Conservation (phyloP, 2,113 vertebrate genomes). For the Halichoerus grypus region DNA sequence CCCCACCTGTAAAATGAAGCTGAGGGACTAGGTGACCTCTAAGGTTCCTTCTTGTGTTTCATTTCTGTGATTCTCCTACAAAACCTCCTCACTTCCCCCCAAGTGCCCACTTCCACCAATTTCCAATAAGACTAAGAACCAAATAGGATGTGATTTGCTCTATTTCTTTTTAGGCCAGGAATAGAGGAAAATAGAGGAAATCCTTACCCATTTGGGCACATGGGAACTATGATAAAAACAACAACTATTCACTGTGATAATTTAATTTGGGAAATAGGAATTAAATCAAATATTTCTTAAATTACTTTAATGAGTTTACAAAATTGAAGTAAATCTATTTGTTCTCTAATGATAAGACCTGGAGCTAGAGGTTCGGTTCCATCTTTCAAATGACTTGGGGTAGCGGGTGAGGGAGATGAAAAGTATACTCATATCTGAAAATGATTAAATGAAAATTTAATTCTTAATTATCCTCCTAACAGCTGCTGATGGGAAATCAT, state of each 20-base stretch:
- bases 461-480: slow-evolving; percentile 85
- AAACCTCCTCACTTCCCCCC: background rate
- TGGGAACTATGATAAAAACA: slow-evolving; percentile 28
- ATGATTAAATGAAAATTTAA: slow-evolving; percentile 86
- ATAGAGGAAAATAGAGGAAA: background rate
- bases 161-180: slow-evolving; percentile 45
- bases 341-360: slow-evolving; percentile 66
- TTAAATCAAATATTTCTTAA: slow-evolving; percentile 81
- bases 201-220: slow-evolving; percentile 50
- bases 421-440: slow-evolving; percentile 77
- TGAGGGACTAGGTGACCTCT: background rate
- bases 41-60: background rate
- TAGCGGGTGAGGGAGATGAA: slow-evolving; percentile 43
- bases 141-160: background rate
- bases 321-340: slow-evolving; percentile 75
- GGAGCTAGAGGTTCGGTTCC: slow-evolving; percentile 53
- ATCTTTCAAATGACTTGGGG: slow-evolving; percentile 74
- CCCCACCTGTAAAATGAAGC: background rate
- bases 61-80: background rate
- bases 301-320: slow-evolving; percentile 70
- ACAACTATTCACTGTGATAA: slow-evolving; percentile 55
- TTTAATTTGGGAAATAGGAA: slow-evolving; percentile 71
- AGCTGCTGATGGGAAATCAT: slow-evolving; percentile 82
- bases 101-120: background rate
- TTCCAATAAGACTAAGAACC: background rate